Evolutionary conservation across 2,888 invertebrate species (phyloP), one percentile per base, ranked within the genome.

Genomic region (Thymelicus lineola): DNA sequence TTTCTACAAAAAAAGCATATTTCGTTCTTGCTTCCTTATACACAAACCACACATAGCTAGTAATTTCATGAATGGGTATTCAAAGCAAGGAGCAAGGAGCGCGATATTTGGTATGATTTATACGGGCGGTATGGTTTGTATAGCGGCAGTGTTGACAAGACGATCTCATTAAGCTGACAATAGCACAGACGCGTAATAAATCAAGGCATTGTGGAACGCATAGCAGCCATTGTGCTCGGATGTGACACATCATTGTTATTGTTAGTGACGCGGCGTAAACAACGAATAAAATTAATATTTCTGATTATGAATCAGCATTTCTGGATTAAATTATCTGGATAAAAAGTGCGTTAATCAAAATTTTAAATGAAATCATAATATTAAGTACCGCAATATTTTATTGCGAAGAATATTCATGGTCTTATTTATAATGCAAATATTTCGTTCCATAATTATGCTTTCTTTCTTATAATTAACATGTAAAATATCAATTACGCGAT

Each of bases 161-260:
- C 86, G 84, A 88, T 87, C 87, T 89, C 87, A 89, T 89, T 90
- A 89, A 81, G 80, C 80, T 79, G 84, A 89, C 89, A 90, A 86
- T 88, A 84, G 86, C 77, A 82, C 82, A 82, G 82, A 81, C 80
- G 77, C 76, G 82, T 83, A 75, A 88, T 91, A 87, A 90, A 90
- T 90, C 90, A 90, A 79, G 78, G 81, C 82, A 86, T 90, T 89
- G 89, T 89, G 82, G 81, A 69, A 48, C 63, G 45, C 36, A 38
- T 10, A 38, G 15, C 58, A 48, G 55, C 42, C 53, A 61, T 63
- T 63, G 69, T 63, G 17, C 38, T 6, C 9, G 10, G 15, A 58
- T 58, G 36, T 62, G 68, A 63, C 63, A 58, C 63, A 69, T 63
- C 46, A 63, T 68, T 68, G 62, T 68, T 68, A 62, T 68, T 62